Conservation (phyloP, 2,888 invertebrate genomes). For the Trissonchulus latispiculum region DNA sequence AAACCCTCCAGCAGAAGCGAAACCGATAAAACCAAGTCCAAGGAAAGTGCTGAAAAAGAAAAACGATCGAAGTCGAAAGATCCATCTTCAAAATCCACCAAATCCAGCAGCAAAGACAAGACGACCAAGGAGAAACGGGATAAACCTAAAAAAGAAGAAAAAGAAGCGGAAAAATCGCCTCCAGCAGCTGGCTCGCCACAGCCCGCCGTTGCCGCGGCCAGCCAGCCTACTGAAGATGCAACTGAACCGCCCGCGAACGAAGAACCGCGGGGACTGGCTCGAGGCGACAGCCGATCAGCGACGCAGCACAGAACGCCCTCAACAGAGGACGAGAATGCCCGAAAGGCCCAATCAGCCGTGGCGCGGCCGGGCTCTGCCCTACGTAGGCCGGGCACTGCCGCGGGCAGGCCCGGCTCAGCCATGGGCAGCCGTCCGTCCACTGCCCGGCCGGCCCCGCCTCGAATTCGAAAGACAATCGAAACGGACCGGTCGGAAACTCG, state of each 20-base stretch:
- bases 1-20: neutral
- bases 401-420: conserved; percentile 10
- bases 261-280: neutral
- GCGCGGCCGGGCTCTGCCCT: conserved; percentile 3
- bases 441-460: conserved; percentile 41
- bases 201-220: neutral
- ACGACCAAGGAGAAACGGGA: neutral
- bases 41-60: neutral
- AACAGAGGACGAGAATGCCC: neutral
- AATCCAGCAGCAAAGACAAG: neutral
- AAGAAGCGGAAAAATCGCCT: conserved; percentile 11
- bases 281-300: neutral
- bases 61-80: neutral
- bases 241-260: neutral
- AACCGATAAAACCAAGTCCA: neutral
- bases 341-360: neutral
- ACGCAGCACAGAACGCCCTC: neutral
- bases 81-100: neutral
- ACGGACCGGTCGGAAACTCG: neutral
- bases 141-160: neutral
- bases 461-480: conserved; percentile 18
- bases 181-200: neutral
- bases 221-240: neutral
- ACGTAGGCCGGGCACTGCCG: neutral
- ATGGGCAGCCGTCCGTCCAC: conserved; percentile 33